Evolutionary conservation across 1,140 invertebrate species (phyloP).

Genomic region (Lepidurus couesii): DNA sequence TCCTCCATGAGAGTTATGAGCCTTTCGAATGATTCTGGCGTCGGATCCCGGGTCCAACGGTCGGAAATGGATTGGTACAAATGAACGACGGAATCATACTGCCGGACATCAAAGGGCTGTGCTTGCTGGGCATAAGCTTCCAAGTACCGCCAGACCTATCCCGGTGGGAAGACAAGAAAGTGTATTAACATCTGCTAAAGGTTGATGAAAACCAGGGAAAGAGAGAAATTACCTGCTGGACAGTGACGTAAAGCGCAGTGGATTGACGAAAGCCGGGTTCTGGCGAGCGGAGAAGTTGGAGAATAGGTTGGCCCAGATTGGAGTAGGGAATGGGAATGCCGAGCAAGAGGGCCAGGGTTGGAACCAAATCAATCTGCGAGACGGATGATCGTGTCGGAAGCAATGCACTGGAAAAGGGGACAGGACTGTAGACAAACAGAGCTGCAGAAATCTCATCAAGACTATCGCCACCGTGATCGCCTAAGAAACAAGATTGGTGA

Average conservation of each 20-base stretch:
- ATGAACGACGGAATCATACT: neutral
- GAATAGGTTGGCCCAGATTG: conserved; percentile 75
- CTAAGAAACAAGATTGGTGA: neutral
- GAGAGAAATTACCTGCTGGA: neutral
- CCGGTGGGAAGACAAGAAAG: neutral
- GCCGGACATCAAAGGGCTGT: neutral
- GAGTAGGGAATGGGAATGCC: conserved; percentile 89
- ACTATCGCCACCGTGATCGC: conserved; percentile 95
- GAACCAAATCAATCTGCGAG: conserved; percentile 84
- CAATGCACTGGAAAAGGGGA: conserved; percentile 30
- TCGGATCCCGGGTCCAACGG: neutral
- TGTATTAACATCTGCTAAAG: neutral
- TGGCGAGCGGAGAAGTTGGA: conserved; percentile 58
- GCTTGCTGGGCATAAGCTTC: conserved; percentile 7
- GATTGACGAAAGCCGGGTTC: neutral
- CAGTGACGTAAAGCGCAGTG: neutral
- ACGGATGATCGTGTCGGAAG: conserved; percentile 41
- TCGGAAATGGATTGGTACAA: neutral
- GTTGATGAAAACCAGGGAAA: neutral
- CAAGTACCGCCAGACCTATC: neutral
- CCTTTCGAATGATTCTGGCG: neutral
- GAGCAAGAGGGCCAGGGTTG: conserved; percentile 77
- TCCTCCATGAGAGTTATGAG: neutral
- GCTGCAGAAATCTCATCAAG: conserved; percentile 77
- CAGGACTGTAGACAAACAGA: conserved; percentile 69